These are phyloP conservation scores for Cyprinodon brontotheroides DNA, from an alignment of 2,113 vertebrate species.

Conservation along the genomic window DNA sequence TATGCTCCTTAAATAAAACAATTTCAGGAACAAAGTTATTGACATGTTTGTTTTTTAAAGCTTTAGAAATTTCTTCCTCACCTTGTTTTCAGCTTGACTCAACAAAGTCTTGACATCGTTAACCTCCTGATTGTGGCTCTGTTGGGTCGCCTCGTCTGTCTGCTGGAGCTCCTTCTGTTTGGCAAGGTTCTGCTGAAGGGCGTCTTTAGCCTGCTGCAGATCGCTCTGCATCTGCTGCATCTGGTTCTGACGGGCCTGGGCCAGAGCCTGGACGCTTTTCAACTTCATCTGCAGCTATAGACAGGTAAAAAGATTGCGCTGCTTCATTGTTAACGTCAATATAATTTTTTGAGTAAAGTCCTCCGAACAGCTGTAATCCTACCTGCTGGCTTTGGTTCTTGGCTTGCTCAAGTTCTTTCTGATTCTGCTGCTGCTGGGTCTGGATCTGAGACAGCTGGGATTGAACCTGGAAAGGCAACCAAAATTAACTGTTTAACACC, in stretches of 20 bases:
- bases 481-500: neutral
- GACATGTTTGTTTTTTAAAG: neutral
- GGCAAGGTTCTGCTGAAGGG: conserved; percentile 55
- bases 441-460: conserved; percentile 64
- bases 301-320: neutral
- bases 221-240: conserved; percentile 67
- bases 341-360: neutral
- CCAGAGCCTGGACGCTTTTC: conserved; percentile 56
- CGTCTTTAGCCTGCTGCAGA: conserved; percentile 67
- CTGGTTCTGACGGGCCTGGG: conserved; percentile 67
- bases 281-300: conserved; percentile 66
- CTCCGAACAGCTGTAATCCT: neutral
- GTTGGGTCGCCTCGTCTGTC: conserved; percentile 49
- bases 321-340: neutral
- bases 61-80: conserved; percentile 34
- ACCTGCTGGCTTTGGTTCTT: conserved; percentile 82
- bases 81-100: conserved; percentile 85
- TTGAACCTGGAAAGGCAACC: conserved; percentile 52
- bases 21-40: neutral
- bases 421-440: conserved; percentile 65
- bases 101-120: conserved; percentile 84
- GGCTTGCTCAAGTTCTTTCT: conserved; percentile 70
- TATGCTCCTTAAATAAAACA: neutral
- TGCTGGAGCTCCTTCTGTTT: conserved; percentile 70
- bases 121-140: conserved; percentile 81